Evolutionary conservation across 2,797 vertebrate genomes (phyloP).

Genomic region (Vipera latastei): DNA sequence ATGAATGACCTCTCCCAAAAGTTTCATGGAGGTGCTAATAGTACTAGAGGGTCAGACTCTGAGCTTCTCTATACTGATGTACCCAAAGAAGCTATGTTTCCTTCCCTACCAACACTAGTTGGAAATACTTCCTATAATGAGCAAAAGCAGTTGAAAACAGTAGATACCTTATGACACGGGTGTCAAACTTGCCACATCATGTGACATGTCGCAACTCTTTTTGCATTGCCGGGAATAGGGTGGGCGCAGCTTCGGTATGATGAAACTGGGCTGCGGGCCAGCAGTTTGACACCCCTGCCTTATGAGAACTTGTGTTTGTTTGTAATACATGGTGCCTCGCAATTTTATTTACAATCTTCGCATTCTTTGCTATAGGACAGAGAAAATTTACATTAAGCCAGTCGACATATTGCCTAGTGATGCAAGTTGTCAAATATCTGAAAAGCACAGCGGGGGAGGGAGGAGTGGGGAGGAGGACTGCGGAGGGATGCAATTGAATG

Average conservation of each 20-base stretch:
- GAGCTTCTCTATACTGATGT: neutral
- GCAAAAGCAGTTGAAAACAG: neutral
- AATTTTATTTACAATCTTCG: neutral
- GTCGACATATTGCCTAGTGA: neutral
- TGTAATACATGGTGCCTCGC: too few species aligned
- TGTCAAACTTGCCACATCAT: too few species aligned
- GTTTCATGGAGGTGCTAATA: neutral
- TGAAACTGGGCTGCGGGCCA: too few species aligned
- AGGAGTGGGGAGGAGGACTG: neutral
- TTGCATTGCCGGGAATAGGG: too few species aligned
- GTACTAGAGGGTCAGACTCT: neutral
- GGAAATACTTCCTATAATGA: neutral
- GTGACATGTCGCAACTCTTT: too few species aligned
- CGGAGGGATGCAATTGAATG: neutral
- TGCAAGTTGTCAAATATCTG: neutral
- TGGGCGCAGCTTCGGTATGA: too few species aligned
- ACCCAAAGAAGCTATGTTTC: neutral
- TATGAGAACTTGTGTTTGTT: neutral
- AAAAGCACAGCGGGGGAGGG: neutral
- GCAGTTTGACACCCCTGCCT: too few species aligned
- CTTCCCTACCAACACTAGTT: neutral
- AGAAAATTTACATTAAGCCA: neutral
- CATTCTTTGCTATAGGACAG: neutral
- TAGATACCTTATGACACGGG: neutral
- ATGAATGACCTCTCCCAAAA: neutral